phyloP scores from a whole-genome alignment of 2,888 invertebrate species.

The Dorcus hopei region DNA sequence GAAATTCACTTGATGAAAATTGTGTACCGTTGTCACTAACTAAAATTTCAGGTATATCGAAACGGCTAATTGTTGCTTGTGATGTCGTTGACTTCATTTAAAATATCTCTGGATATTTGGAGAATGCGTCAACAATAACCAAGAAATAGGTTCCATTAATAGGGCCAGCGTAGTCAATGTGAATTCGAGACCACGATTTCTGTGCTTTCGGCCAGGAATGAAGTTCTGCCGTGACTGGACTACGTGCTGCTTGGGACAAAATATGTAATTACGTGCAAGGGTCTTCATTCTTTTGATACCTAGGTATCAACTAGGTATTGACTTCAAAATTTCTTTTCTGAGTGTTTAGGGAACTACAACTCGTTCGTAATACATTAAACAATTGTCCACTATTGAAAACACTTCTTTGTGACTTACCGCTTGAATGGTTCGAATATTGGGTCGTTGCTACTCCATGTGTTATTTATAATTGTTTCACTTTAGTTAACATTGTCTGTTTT shows the following conservation, averaged over 20 bases:
- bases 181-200: conserved; percentile 39
- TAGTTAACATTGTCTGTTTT: too few species aligned
- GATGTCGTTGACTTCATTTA: background rate
- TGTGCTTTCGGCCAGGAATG: conserved; percentile 27
- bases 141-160: conserved; percentile 34
- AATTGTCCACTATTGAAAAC: too few species aligned
- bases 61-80: conserved; percentile 9
- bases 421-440: too few species aligned
- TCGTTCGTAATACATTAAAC: too few species aligned
- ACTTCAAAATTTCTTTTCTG: too few species aligned
- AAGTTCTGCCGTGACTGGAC: conserved; percentile 21
- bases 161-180: conserved; percentile 46
- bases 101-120: conserved; percentile 28
- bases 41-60: conserved; percentile 22
- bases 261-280: conserved; percentile 30
- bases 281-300: conserved; percentile 33
- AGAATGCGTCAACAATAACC: conserved; percentile 40
- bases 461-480: too few species aligned
- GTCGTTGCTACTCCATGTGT: too few species aligned
- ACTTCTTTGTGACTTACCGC: too few species aligned
- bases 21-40: conserved; percentile 27
- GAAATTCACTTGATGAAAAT: conserved; percentile 21
- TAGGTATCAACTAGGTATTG: conserved; percentile 29
- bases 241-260: too few species aligned
- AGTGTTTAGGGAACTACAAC: too few species aligned